phyloP scores from a whole-genome alignment of 2,113 vertebrate species.

The Salvelinus fontinalis region DNA sequence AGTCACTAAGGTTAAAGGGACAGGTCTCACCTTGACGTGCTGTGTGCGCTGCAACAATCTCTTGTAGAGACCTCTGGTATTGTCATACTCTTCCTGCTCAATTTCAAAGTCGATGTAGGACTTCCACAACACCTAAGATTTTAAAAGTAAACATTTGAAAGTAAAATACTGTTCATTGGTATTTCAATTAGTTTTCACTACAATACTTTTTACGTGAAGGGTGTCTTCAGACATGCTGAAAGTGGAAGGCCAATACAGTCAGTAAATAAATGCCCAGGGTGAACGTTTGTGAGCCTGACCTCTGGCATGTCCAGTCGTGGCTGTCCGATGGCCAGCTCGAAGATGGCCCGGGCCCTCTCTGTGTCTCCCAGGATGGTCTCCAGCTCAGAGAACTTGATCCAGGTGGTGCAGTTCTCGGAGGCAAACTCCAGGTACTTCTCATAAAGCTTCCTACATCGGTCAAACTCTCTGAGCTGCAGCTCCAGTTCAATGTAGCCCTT shows the following conservation, averaged over 20 bases:
- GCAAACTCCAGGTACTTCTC: slow-evolving; percentile 96
- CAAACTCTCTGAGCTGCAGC: slow-evolving; percentile 92
- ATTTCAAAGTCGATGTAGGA: slow-evolving; percentile 99
- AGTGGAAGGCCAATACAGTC: not conserved
- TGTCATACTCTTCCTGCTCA: slow-evolving; percentile 94
- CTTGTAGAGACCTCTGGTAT: slow-evolving; percentile 90
- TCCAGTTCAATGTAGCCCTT: slow-evolving; percentile 98
- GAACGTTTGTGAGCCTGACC: slow-evolving; percentile 66
- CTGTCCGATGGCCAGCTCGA: slow-evolving; percentile 93
- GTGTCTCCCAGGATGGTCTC: slow-evolving; percentile 93
- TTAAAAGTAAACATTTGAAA: not conserved
- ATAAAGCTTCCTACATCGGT: slow-evolving; percentile 96
- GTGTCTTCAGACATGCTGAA: not conserved
- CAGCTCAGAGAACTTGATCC: slow-evolving; percentile 97
- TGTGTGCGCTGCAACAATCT: slow-evolving; percentile 91
- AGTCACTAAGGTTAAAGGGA: no score
- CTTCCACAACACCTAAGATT: slow-evolving; percentile 92
- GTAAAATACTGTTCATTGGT: no score
- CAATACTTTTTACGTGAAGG: no score
- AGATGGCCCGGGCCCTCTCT: slow-evolving; percentile 90
- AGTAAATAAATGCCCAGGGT: not conserved
- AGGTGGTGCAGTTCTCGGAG: slow-evolving; percentile 95
- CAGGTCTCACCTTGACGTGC: slow-evolving; percentile 86
- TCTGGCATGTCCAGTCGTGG: slow-evolving; percentile 96
- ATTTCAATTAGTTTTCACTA: no score